phyloP scores from a whole-genome alignment of 1,140 invertebrate species.

The Potamilus streckersoni region DNA sequence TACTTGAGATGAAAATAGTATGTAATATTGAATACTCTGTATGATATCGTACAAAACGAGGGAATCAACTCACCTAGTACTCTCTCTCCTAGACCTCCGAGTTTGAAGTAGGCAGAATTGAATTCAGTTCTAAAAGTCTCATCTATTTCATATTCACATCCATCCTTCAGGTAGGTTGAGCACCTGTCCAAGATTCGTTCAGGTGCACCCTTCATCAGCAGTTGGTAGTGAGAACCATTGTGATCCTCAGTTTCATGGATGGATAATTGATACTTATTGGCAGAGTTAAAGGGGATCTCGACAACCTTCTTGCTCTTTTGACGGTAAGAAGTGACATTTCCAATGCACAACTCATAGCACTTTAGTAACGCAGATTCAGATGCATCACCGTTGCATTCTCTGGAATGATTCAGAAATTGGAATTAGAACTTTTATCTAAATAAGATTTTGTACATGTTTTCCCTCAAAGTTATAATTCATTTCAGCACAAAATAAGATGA shows the following conservation, averaged over 20 bases:
- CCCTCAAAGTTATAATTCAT: no score
- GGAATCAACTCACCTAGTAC: conserved; percentile 78
- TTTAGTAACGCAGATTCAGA: conserved; percentile 87
- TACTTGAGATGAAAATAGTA: no score
- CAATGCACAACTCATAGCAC: conserved; percentile 76
- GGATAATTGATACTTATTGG: conserved; percentile 92
- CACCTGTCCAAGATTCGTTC: conserved; percentile 97
- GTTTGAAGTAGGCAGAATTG: conserved; percentile 97
- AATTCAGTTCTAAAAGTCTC: conserved; percentile 98
- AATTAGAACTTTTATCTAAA: no score
- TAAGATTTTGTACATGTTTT: no score
- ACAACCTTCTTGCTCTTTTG: conserved; percentile 93
- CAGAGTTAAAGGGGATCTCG: conserved; percentile 99
- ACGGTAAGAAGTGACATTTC: conserved; percentile 89
- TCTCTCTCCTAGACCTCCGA: conserved; percentile 97
- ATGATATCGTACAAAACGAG: not conserved
- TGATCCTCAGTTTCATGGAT: conserved; percentile 94
- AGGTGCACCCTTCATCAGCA: conserved; percentile 99
- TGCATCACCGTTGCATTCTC: conserved; percentile 82
- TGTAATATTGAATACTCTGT: no score
- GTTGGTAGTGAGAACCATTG: conserved; percentile 88
- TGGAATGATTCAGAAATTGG: conserved; percentile 20
- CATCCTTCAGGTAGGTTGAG: conserved; percentile 95
- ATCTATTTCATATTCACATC: conserved; percentile 93
- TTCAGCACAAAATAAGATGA: no score